Evolutionary conservation across 2,797 vertebrate genomes (phyloP), one percentile per base, ranked within the genome.

Genomic region (Pitangus sulphuratus): DNA sequence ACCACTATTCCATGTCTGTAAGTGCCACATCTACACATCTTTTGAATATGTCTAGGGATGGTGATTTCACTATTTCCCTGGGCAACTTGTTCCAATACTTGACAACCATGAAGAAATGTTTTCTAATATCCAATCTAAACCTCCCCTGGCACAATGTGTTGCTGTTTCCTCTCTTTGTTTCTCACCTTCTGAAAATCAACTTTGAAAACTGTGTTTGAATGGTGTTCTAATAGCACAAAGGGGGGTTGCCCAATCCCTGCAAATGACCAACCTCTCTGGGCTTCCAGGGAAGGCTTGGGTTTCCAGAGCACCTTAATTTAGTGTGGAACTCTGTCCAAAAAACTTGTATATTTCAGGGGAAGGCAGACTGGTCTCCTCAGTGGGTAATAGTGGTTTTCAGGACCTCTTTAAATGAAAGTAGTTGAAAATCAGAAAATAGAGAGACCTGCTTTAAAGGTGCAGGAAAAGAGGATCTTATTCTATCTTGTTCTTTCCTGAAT

Each of bases 1-100:
- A 44, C 20, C n/a, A 37, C 10, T 30, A 66, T 61, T 57, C 8
- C 14, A 5, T 12, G 7, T 37, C 20, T 10, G 14, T 13, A 19
- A 66, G 44, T 4, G 2, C 26, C 26, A 25, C 1, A 2, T 21
- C n/a, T 65, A 31, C 28, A 15, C 0, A 0, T 22, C 14, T 77
- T 70, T 30, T 40, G 42, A 72, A 62, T 37, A 33, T 8, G 13
- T 57, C 42, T 18, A 28, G 35, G 5, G 11, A 53, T 19, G 4
- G 5, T 17, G 13, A 48, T 40, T 68, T 24, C 6, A 8, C 11
- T 44, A 0, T 31, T 50, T 79, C 58, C 24, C 25, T 10, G 15
- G 39, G 13, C n/a, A 84, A 8, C 9, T 50, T 64, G 6, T 80
- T 84, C n/a, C 26, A 72, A 1, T 12, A 10, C 3, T 6, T 78